phyloP scores from a whole-genome alignment of 2,888 invertebrate genomes.

The Epistrophella euchroma region DNA sequence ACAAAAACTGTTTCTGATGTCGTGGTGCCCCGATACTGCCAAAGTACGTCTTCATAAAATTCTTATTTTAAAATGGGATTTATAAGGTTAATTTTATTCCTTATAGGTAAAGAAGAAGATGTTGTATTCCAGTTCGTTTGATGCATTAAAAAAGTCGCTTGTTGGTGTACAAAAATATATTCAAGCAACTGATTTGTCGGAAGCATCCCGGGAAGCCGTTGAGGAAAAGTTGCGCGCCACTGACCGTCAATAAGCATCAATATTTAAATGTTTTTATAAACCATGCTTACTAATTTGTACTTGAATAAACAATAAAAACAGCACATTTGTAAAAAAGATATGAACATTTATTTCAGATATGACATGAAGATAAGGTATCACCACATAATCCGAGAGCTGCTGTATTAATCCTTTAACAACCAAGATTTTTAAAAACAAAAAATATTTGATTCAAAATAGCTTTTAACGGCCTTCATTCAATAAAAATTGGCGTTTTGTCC shows the following conservation, averaged over 20 bases:
- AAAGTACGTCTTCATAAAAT: conserved; percentile 85
- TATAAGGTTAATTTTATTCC: conserved; percentile 42
- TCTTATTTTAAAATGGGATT: neutral
- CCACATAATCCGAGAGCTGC: too few species aligned
- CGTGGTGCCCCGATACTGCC: conserved; percentile 99
- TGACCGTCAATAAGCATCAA: conserved; percentile 91
- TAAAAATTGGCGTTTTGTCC: too few species aligned
- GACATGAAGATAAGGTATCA: too few species aligned
- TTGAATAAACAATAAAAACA: conserved; percentile 75
- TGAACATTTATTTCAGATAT: neutral
- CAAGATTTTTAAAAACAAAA: too few species aligned
- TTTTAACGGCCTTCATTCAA: too few species aligned
- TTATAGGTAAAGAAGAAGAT: conserved; percentile 90
- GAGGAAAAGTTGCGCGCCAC: conserved; percentile 97
- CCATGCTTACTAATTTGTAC: conserved; percentile 75
- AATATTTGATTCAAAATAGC: too few species aligned
- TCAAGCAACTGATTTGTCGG: conserved; percentile 97
- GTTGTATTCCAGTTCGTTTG: conserved; percentile 97
- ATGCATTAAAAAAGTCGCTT: conserved; percentile 98
- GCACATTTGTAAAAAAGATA: conserved; percentile 73
- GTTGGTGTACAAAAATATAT: conserved; percentile 99
- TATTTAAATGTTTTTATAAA: conserved; percentile 73
- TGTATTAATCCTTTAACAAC: too few species aligned
- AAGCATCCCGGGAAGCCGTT: conserved; percentile 96
- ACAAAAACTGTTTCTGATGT: conserved; percentile 98